A percentile compares a stretch with the other conserved stretches of the same genome.
phyloP scores from a whole-genome alignment of 2,888 invertebrate genomes.

The Macropis europaea region DNA sequence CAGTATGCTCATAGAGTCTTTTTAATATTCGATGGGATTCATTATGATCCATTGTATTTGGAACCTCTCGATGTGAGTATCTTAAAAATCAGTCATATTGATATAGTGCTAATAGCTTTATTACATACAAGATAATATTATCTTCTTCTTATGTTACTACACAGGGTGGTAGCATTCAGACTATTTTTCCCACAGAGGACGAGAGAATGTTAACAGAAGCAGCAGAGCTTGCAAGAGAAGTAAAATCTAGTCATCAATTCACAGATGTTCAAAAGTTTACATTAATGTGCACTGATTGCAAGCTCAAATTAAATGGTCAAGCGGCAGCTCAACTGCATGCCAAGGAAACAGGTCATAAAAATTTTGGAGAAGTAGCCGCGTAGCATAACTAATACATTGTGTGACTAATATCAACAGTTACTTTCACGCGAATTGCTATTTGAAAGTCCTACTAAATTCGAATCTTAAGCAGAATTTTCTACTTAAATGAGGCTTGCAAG shows the following conservation, averaged over 20 bases:
- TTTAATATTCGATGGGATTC: slow-evolving; percentile 96
- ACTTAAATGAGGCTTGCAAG: slow-evolving; percentile 39
- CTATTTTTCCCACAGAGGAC: slow-evolving; percentile 90
- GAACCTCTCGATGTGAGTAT: slow-evolving; percentile 88
- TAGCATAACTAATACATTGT: slow-evolving; percentile 53
- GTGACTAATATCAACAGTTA: slow-evolving; percentile 9
- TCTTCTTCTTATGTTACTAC: not conserved
- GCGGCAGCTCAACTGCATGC: slow-evolving; percentile 92
- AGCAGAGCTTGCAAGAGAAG: slow-evolving; percentile 91
- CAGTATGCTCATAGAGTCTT: slow-evolving; percentile 91
- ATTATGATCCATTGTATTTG: slow-evolving; percentile 96
- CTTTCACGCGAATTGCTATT: slow-evolving; percentile 27
- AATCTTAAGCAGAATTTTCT: slow-evolving; percentile 42
- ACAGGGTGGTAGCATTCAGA: slow-evolving; percentile 87
- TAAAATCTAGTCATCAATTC: slow-evolving; percentile 93
- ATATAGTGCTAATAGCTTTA: not conserved
- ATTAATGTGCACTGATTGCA: slow-evolving; percentile 91
- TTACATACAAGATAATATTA: not conserved
- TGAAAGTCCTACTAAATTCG: slow-evolving; percentile 38
- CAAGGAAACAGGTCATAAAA: slow-evolving; percentile 89
- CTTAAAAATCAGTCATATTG: not conserved
- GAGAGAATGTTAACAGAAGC: slow-evolving; percentile 88
- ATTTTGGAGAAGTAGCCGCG: slow-evolving; percentile 86
- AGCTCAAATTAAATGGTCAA: slow-evolving; percentile 88
- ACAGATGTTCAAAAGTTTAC: slow-evolving; percentile 94